Percentiles rank a stretch among this genome's conserved stretches.
Conservation (phyloP, 2,113 vertebrate genomes). For the Suncus etruscus region DNA sequence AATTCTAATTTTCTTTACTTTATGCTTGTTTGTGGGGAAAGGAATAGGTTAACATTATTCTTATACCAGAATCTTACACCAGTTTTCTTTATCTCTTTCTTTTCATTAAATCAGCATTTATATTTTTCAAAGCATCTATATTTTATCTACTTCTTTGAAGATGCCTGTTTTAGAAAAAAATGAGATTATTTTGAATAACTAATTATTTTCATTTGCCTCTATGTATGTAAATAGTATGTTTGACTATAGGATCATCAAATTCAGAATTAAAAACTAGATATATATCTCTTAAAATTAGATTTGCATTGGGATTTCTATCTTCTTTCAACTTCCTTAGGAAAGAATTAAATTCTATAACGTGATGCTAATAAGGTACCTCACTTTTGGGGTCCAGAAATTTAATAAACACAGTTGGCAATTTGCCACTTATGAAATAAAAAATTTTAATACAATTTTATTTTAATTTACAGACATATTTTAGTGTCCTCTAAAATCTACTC, state of each 20-base stretch:
- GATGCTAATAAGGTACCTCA: not conserved
- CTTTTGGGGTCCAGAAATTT: not conserved
- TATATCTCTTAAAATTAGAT: constrained; percentile 39
- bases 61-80: constrained; percentile 40
- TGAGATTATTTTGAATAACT: constrained; percentile 33
- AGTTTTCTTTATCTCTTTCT: constrained; percentile 8
- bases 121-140: constrained; percentile 42
- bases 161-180: constrained; percentile 47
- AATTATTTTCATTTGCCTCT: not conserved
- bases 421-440: not conserved
- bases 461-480: constrained; percentile 23
- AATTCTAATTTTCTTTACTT: constrained; percentile 76
- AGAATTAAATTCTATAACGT: constrained; percentile 57
- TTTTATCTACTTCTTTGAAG: constrained; percentile 67
- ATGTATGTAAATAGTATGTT: not conserved
- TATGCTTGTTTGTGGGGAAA: constrained; percentile 76
- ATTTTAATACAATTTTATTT: not conserved
- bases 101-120: constrained; percentile 54
- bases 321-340: constrained; percentile 22
- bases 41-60: constrained; percentile 74
- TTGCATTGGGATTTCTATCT: constrained; percentile 42
- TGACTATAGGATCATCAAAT: not conserved
- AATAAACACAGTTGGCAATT: not conserved
- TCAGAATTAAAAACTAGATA: constrained; percentile 32
- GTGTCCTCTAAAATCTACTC: not conserved